A percentile compares a stretch with the other conserved stretches of the same genome.
Conservation (phyloP, 2,113 vertebrate species). For the Nothocercus nigrocapillus region DNA sequence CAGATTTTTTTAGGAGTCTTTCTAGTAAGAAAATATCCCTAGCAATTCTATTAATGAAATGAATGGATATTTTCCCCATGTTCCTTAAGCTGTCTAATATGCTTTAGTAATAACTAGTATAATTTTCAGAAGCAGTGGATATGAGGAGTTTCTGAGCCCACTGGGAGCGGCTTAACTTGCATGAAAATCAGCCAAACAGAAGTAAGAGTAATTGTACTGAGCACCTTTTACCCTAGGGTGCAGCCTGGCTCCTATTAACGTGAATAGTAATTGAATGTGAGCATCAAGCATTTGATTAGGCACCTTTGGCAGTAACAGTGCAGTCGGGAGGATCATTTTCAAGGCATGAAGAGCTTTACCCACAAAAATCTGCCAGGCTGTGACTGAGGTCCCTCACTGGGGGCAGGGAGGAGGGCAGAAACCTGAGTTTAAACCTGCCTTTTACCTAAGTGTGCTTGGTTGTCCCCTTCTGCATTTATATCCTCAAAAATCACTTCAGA, state of each 20-base stretch:
- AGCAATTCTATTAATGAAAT: background rate
- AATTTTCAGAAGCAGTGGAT: background rate
- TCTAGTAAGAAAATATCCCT: background rate
- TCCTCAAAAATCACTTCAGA: background rate
- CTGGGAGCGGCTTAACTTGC: background rate
- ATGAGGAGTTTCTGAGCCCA: background rate
- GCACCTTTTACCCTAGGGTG: slow-evolving; percentile 33
- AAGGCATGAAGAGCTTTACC: background rate
- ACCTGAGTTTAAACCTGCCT: background rate
- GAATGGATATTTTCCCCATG: background rate
- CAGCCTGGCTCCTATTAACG: slow-evolving; percentile 8
- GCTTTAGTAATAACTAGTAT: background rate
- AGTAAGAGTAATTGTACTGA: slow-evolving; percentile 34
- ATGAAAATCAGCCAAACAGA: slow-evolving; percentile 33
- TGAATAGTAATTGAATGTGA: slow-evolving; percentile 4
- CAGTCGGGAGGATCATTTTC: background rate
- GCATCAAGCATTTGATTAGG: background rate
- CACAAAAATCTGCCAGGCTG: fast-evolving
- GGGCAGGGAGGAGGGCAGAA: background rate
- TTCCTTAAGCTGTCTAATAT: background rate
- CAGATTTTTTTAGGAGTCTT: background rate
- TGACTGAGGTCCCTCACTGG: background rate
- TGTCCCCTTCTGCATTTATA: background rate
- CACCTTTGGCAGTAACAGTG: background rate
- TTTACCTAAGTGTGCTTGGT: background rate